These are phyloP conservation scores for Hozukius guyotensis DNA, from an alignment of 2,797 vertebrate genomes.

Conservation along the genomic window DNA sequence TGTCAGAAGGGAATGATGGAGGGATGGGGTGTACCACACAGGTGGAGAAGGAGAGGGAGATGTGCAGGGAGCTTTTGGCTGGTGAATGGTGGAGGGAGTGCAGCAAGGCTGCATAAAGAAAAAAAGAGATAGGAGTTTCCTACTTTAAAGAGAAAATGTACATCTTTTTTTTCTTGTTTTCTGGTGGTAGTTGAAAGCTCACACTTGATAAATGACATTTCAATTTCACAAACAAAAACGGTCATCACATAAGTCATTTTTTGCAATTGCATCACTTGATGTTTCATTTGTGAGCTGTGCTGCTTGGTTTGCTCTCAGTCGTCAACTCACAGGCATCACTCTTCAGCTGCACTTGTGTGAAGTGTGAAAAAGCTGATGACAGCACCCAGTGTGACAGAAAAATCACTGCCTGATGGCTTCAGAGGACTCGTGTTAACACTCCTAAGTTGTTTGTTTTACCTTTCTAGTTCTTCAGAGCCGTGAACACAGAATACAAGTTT, in stretches of 20 bases:
- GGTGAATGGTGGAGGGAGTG: background rate
- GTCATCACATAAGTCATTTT: background rate
- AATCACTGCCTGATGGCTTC: background rate
- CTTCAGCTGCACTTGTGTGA: background rate
- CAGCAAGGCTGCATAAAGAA: background rate
- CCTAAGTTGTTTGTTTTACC: background rate
- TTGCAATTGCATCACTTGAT: background rate
- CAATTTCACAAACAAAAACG: background rate
- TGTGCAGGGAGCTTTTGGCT: background rate
- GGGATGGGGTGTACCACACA: background rate
- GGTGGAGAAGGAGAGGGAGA: constrained; percentile 22
- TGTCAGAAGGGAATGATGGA: constrained; percentile 41
- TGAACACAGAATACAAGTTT: background rate
- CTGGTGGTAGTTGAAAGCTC: background rate
- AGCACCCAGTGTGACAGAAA: background rate
- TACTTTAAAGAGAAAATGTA: background rate
- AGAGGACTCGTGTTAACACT: background rate
- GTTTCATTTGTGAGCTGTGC: background rate
- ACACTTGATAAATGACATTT: background rate
- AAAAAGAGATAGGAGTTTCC: background rate
- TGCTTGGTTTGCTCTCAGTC: background rate
- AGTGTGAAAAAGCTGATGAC: constrained; percentile 15
- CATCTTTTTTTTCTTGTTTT: background rate
- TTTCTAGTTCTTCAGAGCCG: background rate
- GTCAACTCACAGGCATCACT: background rate